Evolutionary conservation across 2,797 vertebrate species (phyloP), one percentile per base, ranked within the genome.

Genomic region (Eremophila alpestris): DNA sequence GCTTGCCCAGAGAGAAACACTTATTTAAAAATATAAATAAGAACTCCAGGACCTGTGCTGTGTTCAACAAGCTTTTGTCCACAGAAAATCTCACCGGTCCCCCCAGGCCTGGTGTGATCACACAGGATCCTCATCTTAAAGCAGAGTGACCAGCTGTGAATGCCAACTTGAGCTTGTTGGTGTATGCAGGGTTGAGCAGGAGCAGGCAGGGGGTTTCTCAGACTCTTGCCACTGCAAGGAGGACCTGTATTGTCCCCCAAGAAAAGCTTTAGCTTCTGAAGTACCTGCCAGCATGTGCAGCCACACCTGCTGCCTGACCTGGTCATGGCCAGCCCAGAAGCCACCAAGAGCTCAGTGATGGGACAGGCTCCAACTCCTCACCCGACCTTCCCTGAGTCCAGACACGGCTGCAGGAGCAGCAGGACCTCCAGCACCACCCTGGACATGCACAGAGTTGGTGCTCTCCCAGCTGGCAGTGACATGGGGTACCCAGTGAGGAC

Each of bases 391-490:
- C 65, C 32, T 2, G 6, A 54, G 67, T 21, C 59, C 88, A 62
- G 22, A 8, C 5, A 16, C 4, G 8, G 51, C 29, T 38, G 55
- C 34, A 38, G 63, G 45, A 52, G 49, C 70, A 38, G 68, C 64
- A 79, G 68, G 16, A 51, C 7, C 67, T 41, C 36, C 78, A 87
- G 48, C 65, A 59, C 6, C 8, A 1, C 23, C 18, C 43, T 11
- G 41, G 23, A 3, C 77, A 49, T 2, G 1, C 5, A 13, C 3
- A 1, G 4, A 20, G 62, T 0, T 17, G 32, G 2, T 68, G 46
- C 29, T 32, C 7, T 48, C 26, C 52, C 9, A 8, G n/a, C 40
- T 54, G 19, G 58, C 30, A 46, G 26, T 3, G 40, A 29, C 19
- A 2, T 0, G 11, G 45, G 49, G 30, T 48, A 51, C 24, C 7